phyloP scores from a whole-genome alignment of 2,113 vertebrate genomes.

The Gracilinanus agilis region DNA sequence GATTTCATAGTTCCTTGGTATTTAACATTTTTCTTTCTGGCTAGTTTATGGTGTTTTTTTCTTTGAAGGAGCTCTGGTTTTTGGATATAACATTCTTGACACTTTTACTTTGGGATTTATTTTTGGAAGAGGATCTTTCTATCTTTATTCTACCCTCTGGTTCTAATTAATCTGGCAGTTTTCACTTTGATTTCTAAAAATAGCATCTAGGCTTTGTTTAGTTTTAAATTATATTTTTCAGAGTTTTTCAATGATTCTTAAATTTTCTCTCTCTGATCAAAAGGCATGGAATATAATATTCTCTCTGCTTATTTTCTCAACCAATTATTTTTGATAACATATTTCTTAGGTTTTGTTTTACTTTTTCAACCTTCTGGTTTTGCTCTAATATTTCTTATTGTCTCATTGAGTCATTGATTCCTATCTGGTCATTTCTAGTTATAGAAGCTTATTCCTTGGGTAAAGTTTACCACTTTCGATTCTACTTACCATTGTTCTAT shows the following conservation, averaged over 20 bases:
- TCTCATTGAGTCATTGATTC: neutral
- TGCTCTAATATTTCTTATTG: neutral
- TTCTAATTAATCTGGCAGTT: neutral
- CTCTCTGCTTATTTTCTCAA: neutral
- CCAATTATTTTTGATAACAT: neutral
- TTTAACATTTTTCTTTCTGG: neutral
- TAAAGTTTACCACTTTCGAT: neutral
- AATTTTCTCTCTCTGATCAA: neutral
- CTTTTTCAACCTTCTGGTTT: neutral
- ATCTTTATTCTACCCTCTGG: no score
- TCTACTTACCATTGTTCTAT: no score
- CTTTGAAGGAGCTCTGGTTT: neutral
- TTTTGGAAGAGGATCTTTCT: neutral
- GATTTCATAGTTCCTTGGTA: neutral
- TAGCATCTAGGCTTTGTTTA: neutral
- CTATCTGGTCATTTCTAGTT: neutral
- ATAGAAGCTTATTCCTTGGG: neutral
- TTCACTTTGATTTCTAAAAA: neutral
- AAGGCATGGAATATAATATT: no score
- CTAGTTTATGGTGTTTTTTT: neutral
- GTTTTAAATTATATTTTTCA: neutral
- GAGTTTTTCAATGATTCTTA: neutral
- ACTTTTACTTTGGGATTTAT: neutral
- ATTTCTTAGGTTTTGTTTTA: neutral
- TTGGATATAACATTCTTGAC: neutral